Percentiles rank a stretch among this genome's conserved stretches.
Evolutionary conservation across 2,113 vertebrate species (phyloP).

Genomic region (Nothobranchius furzeri): DNA sequence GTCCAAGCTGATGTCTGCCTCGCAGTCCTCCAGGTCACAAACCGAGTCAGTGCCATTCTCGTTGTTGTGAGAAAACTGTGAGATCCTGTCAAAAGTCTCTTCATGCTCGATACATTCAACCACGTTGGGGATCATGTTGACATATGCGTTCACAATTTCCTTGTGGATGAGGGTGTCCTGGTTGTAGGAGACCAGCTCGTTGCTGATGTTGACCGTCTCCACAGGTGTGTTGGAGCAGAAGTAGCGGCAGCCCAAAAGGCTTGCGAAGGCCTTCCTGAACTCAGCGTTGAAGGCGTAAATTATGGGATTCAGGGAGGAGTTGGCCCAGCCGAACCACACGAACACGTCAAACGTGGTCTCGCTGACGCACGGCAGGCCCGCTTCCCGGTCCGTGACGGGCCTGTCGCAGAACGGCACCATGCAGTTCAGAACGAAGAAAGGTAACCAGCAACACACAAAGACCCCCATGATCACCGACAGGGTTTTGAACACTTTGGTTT

Average conservation of each 20-base stretch:
- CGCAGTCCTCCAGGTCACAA: constrained; percentile 87
- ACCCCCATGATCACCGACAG: constrained; percentile 94
- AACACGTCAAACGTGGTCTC: constrained; percentile 95
- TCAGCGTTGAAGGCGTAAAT: constrained; percentile 97
- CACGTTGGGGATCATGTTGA: constrained; percentile 88
- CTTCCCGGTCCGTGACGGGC: constrained; percentile 60
- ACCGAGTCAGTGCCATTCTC: constrained; percentile 82
- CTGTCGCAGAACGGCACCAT: constrained; percentile 90
- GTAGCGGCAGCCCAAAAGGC: constrained; percentile 85
- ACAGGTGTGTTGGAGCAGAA: constrained; percentile 85
- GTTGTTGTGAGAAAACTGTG: constrained; percentile 79
- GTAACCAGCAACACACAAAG: constrained; percentile 96
- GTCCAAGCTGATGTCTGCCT: constrained; percentile 85
- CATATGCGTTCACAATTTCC: constrained; percentile 84
- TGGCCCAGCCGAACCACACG: constrained; percentile 97
- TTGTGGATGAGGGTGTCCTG: constrained; percentile 87
- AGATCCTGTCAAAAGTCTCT: constrained; percentile 83
- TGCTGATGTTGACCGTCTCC: constrained; percentile 91
- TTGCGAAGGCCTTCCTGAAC: constrained; percentile 91
- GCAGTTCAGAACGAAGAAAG: constrained; percentile 95
- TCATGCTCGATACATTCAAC: constrained; percentile 80
- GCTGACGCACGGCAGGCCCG: constrained; percentile 89
- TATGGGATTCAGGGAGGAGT: constrained; percentile 93
- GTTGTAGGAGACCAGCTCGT: constrained; percentile 90
- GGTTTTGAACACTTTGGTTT: constrained; percentile 95